These are phyloP conservation scores for Lasius platythorax DNA, from an alignment of 2,888 invertebrate species.

Conservation along the genomic window DNA sequence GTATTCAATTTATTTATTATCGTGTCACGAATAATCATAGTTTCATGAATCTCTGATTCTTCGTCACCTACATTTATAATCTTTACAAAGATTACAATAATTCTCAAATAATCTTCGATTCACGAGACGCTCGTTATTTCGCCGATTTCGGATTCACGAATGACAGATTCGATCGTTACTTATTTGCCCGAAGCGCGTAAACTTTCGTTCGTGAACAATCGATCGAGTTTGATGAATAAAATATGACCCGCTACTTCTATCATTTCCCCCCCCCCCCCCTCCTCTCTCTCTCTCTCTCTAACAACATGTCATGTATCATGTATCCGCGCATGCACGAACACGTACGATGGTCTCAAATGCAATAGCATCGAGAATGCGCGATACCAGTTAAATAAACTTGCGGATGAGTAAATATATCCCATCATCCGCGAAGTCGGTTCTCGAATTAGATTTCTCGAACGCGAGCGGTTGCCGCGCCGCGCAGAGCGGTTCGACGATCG, in stretches of 20 bases:
- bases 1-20: not conserved
- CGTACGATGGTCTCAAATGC: not conserved
- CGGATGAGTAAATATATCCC: constrained; percentile 4
- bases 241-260: not conserved
- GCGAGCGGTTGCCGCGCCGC: constrained; percentile 12
- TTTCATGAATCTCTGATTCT: not conserved
- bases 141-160: not conserved
- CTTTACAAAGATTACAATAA: too few species aligned
- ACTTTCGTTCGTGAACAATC: constrained; percentile 51
- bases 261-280: not conserved
- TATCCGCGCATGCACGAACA: not conserved
- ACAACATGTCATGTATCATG: not conserved
- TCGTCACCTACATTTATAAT: not conserved
- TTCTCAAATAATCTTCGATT: too few species aligned
- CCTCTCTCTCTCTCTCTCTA: not conserved
- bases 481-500: constrained; percentile 31
- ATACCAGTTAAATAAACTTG: constrained; percentile 1
- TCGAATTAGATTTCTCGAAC: constrained; percentile 20
- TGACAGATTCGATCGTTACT: too few species aligned
- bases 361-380: not conserved
- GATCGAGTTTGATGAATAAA: constrained; percentile 41
- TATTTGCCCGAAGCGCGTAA: not conserved
- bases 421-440: constrained; percentile 10
- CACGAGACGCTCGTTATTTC: too few species aligned
- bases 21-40: not conserved